Percentiles rank a stretch among this genome's conserved stretches.
Evolutionary conservation across 2,797 vertebrate species (phyloP).

Genomic region (Peromyscus nudipes): DNA sequence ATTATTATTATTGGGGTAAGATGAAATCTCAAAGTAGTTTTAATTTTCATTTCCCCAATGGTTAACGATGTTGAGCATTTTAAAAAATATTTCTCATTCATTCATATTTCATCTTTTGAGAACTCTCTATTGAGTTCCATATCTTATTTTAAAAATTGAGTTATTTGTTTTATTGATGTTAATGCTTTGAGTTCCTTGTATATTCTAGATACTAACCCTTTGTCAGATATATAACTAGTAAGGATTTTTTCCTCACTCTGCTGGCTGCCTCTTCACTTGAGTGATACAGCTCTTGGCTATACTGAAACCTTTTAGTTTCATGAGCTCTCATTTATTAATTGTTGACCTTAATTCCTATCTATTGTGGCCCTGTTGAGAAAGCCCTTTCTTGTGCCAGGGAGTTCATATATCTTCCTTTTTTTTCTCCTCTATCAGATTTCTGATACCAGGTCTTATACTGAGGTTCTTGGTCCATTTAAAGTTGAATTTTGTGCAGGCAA

Average conservation of each 20-base stretch:
- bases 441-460: background rate
- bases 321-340: background rate
- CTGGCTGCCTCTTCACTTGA: background rate
- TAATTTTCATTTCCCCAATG: background rate
- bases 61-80: background rate
- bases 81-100: background rate
- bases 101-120: background rate
- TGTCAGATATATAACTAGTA: background rate
- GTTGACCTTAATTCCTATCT: background rate
- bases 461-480: background rate
- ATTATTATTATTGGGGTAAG: background rate
- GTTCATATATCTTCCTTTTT: background rate
- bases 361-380: background rate
- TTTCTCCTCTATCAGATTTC: background rate
- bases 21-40: background rate
- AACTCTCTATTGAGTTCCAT: background rate
- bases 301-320: background rate
- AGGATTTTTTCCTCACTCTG: background rate
- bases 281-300: background rate
- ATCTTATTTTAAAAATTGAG: background rate
- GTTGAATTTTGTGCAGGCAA: background rate
- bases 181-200: background rate
- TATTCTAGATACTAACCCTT: background rate
- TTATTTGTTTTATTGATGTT: background rate
- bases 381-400: background rate